phyloP scores from a whole-genome alignment of 2,797 vertebrate species.

The Arrhamphus sclerolepis region DNA sequence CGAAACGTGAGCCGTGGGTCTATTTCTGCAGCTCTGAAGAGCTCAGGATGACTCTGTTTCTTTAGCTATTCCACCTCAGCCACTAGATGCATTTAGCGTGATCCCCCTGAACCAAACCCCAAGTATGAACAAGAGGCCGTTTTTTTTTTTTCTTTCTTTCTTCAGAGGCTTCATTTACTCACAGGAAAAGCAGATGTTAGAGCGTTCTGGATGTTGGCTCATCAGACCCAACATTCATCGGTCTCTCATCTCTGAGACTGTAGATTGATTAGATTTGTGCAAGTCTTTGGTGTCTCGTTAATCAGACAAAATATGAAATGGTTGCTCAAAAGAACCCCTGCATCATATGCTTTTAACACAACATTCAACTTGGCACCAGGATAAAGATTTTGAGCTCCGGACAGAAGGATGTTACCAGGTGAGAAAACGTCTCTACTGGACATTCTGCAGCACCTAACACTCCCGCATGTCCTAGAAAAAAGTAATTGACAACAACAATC shows the following conservation, averaged over 20 bases:
- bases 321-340: conserved; percentile 15
- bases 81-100: conserved; percentile 18
- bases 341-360: conserved; percentile 6
- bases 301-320: not conserved
- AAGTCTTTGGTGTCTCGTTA: conserved; percentile 42
- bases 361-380: conserved; percentile 14
- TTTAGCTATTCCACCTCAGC: conserved; percentile 19
- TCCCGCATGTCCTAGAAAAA: conserved; percentile 25
- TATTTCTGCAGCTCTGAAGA: conserved; percentile 69
- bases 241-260: conserved; percentile 2
- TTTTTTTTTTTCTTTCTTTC: too few relatives aligned
- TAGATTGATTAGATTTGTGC: conserved; percentile 37
- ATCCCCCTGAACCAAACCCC: conserved; percentile 2
- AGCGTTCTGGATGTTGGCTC: too few relatives aligned
- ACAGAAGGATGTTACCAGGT: conserved; percentile 2
- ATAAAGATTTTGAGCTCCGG: not conserved
- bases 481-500: conserved; percentile 7
- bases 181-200: conserved; percentile 3
- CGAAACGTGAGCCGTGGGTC: conserved; percentile 72
- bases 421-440: conserved; percentile 22
- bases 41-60: conserved; percentile 40
- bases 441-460: conserved; percentile 38
- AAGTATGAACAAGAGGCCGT: conserved; percentile 10
- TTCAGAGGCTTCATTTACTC: conserved; percentile 17
- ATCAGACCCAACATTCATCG: not conserved